A percentile compares a stretch with the other conserved stretches of the same genome.
Evolutionary conservation across 2,888 invertebrate species (phyloP).

Genomic region (Phoenoteleia sp.): DNA sequence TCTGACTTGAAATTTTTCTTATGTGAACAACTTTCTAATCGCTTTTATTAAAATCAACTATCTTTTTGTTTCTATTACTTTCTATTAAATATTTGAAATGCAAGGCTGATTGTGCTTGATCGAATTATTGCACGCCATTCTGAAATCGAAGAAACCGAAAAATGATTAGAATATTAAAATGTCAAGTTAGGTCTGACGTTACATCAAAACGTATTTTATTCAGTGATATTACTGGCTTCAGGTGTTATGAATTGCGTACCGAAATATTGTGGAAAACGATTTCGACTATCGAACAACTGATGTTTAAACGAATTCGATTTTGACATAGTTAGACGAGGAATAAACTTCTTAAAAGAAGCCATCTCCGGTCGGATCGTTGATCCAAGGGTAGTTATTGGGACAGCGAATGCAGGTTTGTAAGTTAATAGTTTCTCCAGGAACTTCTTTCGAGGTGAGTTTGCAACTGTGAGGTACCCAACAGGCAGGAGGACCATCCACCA

Average conservation of each 20-base stretch:
- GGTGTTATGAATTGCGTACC: conserved; percentile 47
- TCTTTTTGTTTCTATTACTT: no score
- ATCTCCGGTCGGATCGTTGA: conserved; percentile 96
- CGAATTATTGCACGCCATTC: background rate
- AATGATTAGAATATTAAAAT: no score
- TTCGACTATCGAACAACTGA: conserved; percentile 70
- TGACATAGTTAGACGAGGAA: conserved; percentile 73
- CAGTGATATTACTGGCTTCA: conserved; percentile 12
- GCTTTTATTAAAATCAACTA: no score
- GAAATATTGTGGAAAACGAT: conserved; percentile 48
- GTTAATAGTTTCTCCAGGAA: conserved; percentile 97
- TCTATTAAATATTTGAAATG: no score
- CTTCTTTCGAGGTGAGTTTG: conserved; percentile 96
- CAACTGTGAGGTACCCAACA: conserved; percentile 97
- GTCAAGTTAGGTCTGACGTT: conserved; percentile 49
- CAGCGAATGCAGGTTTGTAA: conserved; percentile 97
- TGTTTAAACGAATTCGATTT: conserved; percentile 33
- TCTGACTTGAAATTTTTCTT: no score
- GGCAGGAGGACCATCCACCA: conserved; percentile 93
- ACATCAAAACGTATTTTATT: conserved; percentile 42
- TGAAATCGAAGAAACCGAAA: background rate
- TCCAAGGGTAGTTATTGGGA: conserved; percentile 98
- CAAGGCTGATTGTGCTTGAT: background rate
- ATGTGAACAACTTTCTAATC: no score
- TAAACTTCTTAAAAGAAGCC: conserved; percentile 92